A percentile compares a stretch with the other conserved stretches of the same genome.
Conservation (phyloP, 2,888 invertebrate genomes). For the Acanthococcus lagerstroemiae region DNA sequence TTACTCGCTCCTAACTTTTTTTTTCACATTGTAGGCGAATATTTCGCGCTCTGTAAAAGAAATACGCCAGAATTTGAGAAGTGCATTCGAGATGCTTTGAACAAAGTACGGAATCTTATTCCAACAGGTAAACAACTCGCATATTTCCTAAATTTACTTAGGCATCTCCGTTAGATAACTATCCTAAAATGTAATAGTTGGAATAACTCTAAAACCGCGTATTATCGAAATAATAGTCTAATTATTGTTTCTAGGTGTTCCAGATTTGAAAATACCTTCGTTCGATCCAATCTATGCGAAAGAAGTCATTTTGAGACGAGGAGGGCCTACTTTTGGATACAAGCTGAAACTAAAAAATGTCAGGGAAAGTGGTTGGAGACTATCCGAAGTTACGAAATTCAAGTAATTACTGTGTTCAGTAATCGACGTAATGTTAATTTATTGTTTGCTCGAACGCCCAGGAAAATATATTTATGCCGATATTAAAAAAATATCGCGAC, state of each 20-base stretch:
- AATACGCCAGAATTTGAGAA: constrained; percentile 38
- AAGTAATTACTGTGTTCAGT: too few relatives aligned
- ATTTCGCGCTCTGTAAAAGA: constrained; percentile 36
- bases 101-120: constrained; percentile 37
- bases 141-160: too few relatives aligned
- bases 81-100: constrained; percentile 39
- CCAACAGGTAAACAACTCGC: constrained; percentile 37
- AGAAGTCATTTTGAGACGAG: constrained; percentile 38
- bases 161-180: background rate
- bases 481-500: too few relatives aligned
- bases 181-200: background rate
- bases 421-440: too few relatives aligned
- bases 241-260: constrained; percentile 36
- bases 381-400: constrained; percentile 39
- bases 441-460: too few relatives aligned
- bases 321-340: constrained; percentile 38
- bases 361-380: constrained; percentile 39
- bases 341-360: constrained; percentile 39
- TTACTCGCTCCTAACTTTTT: background rate
- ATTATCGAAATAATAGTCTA: too few relatives aligned
- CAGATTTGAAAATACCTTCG: constrained; percentile 39
- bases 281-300: constrained; percentile 40
- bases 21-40: constrained; percentile 26
- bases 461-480: too few relatives aligned
- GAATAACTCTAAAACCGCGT: too few relatives aligned